Conservation (phyloP, 2,113 vertebrate species). For the Tachycineta bicolor region DNA sequence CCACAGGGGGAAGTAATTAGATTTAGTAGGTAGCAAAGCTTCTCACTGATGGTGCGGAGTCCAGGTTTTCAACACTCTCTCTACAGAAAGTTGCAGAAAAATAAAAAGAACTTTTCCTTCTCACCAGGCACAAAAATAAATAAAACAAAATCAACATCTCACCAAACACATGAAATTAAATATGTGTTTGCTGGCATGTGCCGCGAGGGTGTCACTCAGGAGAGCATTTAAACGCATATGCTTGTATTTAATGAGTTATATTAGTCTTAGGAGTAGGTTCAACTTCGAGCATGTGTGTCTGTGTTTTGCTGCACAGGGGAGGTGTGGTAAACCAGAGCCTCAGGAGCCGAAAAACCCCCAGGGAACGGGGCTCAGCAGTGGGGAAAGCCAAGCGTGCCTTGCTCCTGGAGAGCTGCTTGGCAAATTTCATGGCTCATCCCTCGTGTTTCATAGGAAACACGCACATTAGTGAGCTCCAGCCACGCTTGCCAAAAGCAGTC, state of each 20-base stretch:
- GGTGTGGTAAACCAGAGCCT: not conserved
- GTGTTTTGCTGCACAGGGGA: not conserved
- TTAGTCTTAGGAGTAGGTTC: not conserved
- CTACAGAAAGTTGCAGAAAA: not conserved
- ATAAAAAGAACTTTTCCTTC: not conserved
- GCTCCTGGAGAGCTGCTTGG: not conserved
- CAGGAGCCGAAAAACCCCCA: not conserved
- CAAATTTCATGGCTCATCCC: not conserved
- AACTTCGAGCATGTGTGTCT: not conserved
- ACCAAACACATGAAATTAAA: constrained; percentile 19
- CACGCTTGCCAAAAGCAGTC: not conserved
- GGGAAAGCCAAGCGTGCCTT: not conserved
- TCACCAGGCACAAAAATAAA: constrained; percentile 23
- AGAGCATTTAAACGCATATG: not conserved
- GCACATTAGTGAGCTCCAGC: not conserved
- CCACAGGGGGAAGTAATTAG: not conserved
- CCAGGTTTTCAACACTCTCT: not conserved
- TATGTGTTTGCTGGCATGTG: not conserved
- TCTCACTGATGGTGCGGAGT: not conserved
- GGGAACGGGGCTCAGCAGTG: fast-evolving
- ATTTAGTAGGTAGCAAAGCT: constrained; percentile 1
- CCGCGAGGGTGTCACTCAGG: constrained; percentile 31
- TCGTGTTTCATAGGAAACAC: not conserved
- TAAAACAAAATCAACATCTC: constrained; percentile 23
- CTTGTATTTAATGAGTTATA: constrained; percentile 4